phyloP scores from a whole-genome alignment of 2,113 vertebrate genomes.

The Heterotilapia buettikoferi region DNA sequence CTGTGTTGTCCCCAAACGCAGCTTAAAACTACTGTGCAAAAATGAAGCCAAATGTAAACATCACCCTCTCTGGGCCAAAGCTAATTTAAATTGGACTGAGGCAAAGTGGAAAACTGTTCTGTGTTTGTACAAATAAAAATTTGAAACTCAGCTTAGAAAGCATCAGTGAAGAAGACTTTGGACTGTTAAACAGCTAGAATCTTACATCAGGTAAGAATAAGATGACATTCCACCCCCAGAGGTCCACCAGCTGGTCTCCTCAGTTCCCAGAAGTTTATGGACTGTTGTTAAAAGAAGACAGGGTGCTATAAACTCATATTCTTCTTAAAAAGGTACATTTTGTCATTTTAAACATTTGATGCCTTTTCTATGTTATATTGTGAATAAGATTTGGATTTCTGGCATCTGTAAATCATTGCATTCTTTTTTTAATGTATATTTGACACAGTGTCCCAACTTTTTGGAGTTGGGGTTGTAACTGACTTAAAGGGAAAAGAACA shows the following conservation, averaged over 20 bases:
- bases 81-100: background rate
- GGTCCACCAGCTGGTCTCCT: background rate
- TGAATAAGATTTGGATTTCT: background rate
- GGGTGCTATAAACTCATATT: background rate
- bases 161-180: accelerated
- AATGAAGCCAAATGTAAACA: background rate
- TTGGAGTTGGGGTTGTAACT: background rate
- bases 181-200: background rate
- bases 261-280: background rate
- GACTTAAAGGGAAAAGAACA: background rate
- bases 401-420: accelerated
- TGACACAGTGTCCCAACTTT: accelerated
- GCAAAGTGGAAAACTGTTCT: background rate
- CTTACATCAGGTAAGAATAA: background rate
- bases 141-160: background rate
- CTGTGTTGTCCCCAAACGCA: background rate
- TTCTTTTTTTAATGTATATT: background rate
- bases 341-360: background rate
- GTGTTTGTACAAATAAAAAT: background rate
- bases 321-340: accelerated
- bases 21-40: background rate
- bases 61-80: accelerated
- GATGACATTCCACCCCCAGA: background rate
- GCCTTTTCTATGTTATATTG: accelerated
- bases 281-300: background rate